phyloP scores from a whole-genome alignment of 2,113 vertebrate species.

The Corapipo altera region DNA sequence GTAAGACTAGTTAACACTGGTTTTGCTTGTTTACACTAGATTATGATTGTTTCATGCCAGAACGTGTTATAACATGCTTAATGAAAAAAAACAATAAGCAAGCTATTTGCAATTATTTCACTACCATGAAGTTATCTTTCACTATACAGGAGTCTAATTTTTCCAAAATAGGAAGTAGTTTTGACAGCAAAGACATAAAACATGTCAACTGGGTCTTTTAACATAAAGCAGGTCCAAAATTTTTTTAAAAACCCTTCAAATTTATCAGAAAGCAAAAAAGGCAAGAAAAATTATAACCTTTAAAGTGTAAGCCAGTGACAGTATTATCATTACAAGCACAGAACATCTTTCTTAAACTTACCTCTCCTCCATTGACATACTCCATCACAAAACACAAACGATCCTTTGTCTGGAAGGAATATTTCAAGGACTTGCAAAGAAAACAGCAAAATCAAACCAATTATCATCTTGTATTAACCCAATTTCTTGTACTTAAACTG shows the following conservation, averaged over 20 bases:
- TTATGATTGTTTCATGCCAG: neutral
- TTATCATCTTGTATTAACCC: constrained; percentile 29
- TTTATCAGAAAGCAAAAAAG: neutral
- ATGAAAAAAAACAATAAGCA: neutral
- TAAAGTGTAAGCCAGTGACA: neutral
- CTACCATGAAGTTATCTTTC: neutral
- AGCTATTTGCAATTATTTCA: neutral
- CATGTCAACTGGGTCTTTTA: fast-evolving
- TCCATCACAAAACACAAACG: constrained; percentile 99
- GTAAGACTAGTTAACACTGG: neutral
- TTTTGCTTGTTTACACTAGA: neutral
- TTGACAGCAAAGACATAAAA: neutral
- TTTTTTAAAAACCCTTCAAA: neutral
- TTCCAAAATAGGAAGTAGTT: neutral
- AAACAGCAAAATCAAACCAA: constrained; percentile 68
- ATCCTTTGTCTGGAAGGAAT: constrained; percentile 98
- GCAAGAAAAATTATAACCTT: neutral
- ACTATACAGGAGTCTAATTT: neutral
- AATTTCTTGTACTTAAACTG: neutral
- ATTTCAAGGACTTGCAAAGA: constrained; percentile 93
- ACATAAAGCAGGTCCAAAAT: neutral
- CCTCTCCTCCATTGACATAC: constrained; percentile 97
- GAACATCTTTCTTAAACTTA: constrained; percentile 65
- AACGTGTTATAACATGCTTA: neutral
- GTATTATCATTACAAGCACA: neutral